These are phyloP conservation scores for Chiloscyllium plagiosum DNA, from an alignment of 2,113 vertebrate species.

Conservation along the genomic window DNA sequence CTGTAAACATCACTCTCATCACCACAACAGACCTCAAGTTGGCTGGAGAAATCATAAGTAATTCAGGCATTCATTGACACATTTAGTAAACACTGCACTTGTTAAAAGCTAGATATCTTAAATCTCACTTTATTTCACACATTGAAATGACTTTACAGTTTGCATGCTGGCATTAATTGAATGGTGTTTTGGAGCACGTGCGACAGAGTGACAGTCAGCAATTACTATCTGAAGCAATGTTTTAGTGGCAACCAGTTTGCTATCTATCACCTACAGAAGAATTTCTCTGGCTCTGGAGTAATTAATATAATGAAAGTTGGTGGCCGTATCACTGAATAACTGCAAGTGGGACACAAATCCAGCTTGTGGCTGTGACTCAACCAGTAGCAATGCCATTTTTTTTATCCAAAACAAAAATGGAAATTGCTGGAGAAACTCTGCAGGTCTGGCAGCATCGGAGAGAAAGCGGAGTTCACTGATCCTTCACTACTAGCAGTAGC, in stretches of 20 bases:
- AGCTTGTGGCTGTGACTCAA: too few species aligned
- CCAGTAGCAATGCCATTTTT: too few species aligned
- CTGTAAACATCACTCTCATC: not conserved
- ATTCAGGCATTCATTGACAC: not conserved
- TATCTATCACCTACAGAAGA: not conserved
- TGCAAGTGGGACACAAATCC: too few species aligned
- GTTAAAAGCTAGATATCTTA: conserved; percentile 16
- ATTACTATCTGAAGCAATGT: not conserved
- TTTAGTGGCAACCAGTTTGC: not conserved
- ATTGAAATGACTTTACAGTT: conserved; percentile 28
- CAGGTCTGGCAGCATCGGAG: too few species aligned
- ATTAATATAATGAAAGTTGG: too few species aligned
- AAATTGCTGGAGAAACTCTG: too few species aligned
- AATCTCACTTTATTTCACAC: conserved; percentile 28
- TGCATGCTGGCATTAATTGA: not conserved
- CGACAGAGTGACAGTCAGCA: not conserved
- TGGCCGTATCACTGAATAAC: too few species aligned
- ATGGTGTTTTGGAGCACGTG: not conserved
- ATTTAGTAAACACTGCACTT: conserved; percentile 1
- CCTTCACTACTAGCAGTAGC: too few species aligned
- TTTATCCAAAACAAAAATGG: too few species aligned
- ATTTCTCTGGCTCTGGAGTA: not conserved
- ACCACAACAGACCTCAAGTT: not conserved
- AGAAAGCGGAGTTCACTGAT: too few species aligned
- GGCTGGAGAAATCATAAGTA: not conserved